Evolutionary conservation across 2,888 invertebrate species (phyloP), one percentile per base, ranked within the genome.

Genomic region (Amiota communis): DNA sequence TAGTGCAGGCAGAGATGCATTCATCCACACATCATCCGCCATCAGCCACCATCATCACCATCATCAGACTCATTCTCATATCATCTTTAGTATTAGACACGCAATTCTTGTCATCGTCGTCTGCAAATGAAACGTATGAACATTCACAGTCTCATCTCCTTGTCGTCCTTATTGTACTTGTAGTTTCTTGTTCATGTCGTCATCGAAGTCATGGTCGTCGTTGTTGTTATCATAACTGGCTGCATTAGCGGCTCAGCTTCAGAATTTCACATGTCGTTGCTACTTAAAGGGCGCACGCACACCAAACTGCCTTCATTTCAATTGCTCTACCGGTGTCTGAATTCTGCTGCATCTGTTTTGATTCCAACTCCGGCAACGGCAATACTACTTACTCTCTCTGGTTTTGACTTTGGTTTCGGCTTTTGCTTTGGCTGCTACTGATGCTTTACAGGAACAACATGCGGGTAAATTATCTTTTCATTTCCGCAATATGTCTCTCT

Each of bases 391-490:
- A 2, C 23, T 3, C 23, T 23, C 23, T 23, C 3, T 23, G 23
- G 23, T 3, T n/a, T n/a, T 4, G 4, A 53, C n/a, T 74, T 53
- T 67, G 51, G 68, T 57, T 57, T 13, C 67, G 17, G 17, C 17
- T 47, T 47, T 64, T 72, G 70, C 69, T 51, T 23, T 23, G 23
- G 49, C 64, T 36, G 64, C 64, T 59, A 64, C 70, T 76, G 68
- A 73, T 79, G 80, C 76, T 77, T 70, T 75, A 75, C 23, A 51
- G 71, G 76, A 76, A 80, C 81, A 83, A 80, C 81, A 83, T 84
- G 83, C 82, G 83, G 83, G 84, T 83, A 83, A 83, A 83, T 83
- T 83, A 83, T 84, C 84, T 83, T 83, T 84, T 83, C 83, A 83
- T 81, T 84, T 83, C 76, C 78, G 76, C 71, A 63, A 47, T 61